These are phyloP conservation scores for Drosophila nikananu DNA, from an alignment of 1,140 invertebrate species.

Conservation along the genomic window DNA sequence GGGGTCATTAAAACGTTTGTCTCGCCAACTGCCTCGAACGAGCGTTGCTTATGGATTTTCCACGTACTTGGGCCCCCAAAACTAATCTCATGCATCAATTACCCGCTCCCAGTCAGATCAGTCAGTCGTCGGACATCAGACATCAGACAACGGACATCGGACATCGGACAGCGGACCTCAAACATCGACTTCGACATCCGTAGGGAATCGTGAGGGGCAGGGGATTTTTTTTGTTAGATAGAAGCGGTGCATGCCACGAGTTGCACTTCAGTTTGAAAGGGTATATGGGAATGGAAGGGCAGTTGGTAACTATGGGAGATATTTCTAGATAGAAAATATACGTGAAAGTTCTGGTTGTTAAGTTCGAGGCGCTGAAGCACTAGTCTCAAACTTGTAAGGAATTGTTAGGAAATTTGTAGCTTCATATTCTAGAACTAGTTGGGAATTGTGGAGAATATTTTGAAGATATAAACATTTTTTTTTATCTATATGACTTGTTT, in stretches of 20 bases:
- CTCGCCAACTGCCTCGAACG: slow-evolving; percentile 56
- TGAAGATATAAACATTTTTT: too few relatives aligned
- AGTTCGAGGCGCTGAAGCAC: background rate
- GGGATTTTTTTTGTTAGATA: slow-evolving; percentile 5
- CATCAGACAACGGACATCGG: slow-evolving; percentile 11
- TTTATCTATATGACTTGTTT: too few relatives aligned
- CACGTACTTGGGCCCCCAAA: slow-evolving; percentile 73
- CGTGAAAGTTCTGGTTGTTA: background rate
- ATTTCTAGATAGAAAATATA: background rate
- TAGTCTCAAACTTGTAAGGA: background rate
- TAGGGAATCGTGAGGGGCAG: slow-evolving; percentile 59
- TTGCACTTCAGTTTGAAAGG: slow-evolving; percentile 13
- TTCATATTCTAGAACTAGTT: too few relatives aligned
- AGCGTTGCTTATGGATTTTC: slow-evolving; percentile 81
- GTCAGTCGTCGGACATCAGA: slow-evolving; percentile 41
- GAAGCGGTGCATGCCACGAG: slow-evolving; percentile 31
- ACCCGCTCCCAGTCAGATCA: slow-evolving; percentile 60
- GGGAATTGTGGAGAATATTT: background rate
- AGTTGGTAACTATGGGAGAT: background rate
- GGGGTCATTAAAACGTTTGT: slow-evolving; percentile 50
- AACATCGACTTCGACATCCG: slow-evolving; percentile 66
- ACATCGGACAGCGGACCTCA: slow-evolving; percentile 19
- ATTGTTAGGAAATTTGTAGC: background rate
- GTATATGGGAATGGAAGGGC: background rate
- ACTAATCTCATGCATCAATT: slow-evolving; percentile 83